Conservation (phyloP, 2,113 vertebrate species). For the Sylvietta virens region DNA sequence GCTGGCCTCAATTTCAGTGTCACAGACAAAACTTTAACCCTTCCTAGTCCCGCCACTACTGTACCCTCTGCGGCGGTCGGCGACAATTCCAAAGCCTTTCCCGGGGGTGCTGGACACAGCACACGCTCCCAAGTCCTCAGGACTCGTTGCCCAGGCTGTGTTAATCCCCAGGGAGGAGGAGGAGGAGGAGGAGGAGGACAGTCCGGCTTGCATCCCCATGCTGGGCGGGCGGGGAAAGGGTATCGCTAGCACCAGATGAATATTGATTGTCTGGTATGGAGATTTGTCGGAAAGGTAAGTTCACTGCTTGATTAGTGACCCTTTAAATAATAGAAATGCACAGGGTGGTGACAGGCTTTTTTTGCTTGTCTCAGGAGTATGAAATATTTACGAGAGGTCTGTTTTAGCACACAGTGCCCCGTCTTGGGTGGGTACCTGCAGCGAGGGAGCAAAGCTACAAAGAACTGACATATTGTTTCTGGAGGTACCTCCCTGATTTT, state of each 20-base stretch:
- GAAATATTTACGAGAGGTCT: neutral
- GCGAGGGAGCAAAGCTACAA: neutral
- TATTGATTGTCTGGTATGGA: neutral
- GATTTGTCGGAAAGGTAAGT: slow-evolving; percentile 39
- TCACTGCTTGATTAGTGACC: slow-evolving; percentile 46
- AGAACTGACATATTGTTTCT: neutral
- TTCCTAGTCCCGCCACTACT: slow-evolving; percentile 35
- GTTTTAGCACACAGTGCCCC: neutral
- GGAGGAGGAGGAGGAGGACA: neutral
- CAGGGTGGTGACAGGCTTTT: neutral
- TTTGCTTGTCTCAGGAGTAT: neutral
- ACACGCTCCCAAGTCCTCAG: neutral
- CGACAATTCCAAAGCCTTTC: neutral
- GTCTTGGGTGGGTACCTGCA: neutral
- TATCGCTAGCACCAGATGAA: neutral
- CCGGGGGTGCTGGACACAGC: neutral
- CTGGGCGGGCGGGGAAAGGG: neutral
- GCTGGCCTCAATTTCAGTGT: slow-evolving; percentile 82
- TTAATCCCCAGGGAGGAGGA: neutral
- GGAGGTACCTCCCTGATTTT: neutral
- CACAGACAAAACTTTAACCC: slow-evolving; percentile 83
- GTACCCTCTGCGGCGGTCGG: neutral
- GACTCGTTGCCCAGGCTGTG: neutral
- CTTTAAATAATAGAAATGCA: slow-evolving; percentile 27
- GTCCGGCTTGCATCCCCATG: neutral